Base-by-base conservation (phyloP, 2,797 vertebrate genomes). In the Anisognathus igniventris region DNA sequence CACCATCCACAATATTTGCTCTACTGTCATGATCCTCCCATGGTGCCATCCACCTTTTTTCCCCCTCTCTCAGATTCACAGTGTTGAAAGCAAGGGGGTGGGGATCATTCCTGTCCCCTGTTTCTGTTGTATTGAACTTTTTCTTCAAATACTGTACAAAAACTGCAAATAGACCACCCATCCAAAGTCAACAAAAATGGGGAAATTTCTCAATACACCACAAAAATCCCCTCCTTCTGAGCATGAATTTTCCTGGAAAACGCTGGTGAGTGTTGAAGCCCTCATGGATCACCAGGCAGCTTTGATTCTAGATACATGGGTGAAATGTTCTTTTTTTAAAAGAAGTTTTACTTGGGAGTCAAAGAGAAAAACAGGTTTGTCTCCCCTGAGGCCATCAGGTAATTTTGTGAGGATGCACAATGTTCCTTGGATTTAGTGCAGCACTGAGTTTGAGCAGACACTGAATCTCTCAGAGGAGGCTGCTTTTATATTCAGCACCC, bases 401-500 rank as follows among this genome's bases (percentile, higher is more conserved):
- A 31, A 45, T 45, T 58, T 71, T 28, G 50, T 45, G 65, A 51
- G 65, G 57, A 28, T 31, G 42, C 57, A 56, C 40, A 16, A 31
- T 62, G 15, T 40, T 77, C 19, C 39, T 39, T 35, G 39, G 71
- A 33, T 53, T 40, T 67, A 68, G 68, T 15, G 25, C 21, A 51
- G 81, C 82, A 14, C 2, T 42, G 33, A 31, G 33, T 58, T 75
- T 14, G 53, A 62, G 23, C 14, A 91, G 71, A 24, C 15, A 3
- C 50, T 39, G 19, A 72, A 74, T 35, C 35, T 44, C 19, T 57
- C 37, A 28, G 62, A 81, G 80, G 37, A 89, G 51, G 2, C 37
- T 82, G 51, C 31, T 87, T 73, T 93, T 82, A 40, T 48, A 84
- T 13, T 65, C 58, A 89, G 81, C 72, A 89, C 64, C 51, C 78